Conservation (phyloP, 2,797 vertebrate genomes). For the Intellagama lesueurii region DNA sequence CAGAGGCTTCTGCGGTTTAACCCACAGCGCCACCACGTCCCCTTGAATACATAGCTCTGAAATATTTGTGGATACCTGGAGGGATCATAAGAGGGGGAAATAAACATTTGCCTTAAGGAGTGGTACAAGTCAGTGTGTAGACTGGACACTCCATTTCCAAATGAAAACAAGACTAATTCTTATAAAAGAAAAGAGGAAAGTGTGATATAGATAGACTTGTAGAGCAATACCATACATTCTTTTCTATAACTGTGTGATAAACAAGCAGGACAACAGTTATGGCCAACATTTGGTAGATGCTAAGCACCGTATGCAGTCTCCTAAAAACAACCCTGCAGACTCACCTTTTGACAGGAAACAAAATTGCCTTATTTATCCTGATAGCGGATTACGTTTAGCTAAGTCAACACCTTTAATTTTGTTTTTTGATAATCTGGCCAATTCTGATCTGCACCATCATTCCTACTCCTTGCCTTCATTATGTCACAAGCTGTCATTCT, state of each 20-base stretch:
- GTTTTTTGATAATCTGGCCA: neutral
- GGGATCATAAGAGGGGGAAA: neutral
- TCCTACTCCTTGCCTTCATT: neutral
- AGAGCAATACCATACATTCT: neutral
- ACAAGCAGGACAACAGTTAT: neutral
- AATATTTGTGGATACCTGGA: neutral
- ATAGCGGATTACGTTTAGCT: neutral
- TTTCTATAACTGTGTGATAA: neutral
- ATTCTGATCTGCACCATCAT: neutral
- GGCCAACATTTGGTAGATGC: neutral
- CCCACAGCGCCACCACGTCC: too few species aligned
- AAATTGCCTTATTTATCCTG: neutral
- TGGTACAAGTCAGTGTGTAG: neutral
- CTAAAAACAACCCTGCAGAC: neutral
- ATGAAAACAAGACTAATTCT: neutral
- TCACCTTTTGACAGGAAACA: neutral
- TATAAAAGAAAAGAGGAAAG: neutral
- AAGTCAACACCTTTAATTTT: neutral
- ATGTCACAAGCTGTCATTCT: neutral
- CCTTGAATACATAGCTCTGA: too few species aligned
- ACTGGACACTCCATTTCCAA: neutral
- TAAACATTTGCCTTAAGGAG: too few species aligned
- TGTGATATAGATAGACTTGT: neutral
- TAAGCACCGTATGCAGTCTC: neutral
- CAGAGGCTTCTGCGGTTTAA: too few species aligned